Evolutionary conservation across 2,888 invertebrate genomes (phyloP), one percentile per base, ranked within the genome.

Genomic region (Colletes collaris): DNA sequence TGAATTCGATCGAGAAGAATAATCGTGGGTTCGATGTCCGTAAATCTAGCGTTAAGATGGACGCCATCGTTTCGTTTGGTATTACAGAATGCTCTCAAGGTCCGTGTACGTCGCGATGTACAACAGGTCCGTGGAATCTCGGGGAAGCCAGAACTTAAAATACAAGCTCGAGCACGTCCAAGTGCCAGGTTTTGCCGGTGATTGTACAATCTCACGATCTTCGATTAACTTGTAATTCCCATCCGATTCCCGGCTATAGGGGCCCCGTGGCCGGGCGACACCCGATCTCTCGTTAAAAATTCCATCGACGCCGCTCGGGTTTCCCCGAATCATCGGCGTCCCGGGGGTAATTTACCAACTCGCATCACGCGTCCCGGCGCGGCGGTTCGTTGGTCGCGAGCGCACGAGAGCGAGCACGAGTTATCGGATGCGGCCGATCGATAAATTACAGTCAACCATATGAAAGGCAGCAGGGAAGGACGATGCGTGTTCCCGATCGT

Each of bases 391-490:
- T 27, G 27, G 27, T 27, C 27, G 27, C 27, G 27, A 27, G 27
- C 27, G 2, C 27, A 27, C 27, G 35, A 66, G 46, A 46, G 16
- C 53, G 67, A 67, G 66, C 63, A 68, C 62, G 60, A 68, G 70
- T 76, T 83, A 81, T 82, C 82, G 78, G 72, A 78, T 73, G 70
- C 85, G 77, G 56, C 71, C 77, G 77, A 86, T 86, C 83, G 82
- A 86, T 84, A 88, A 89, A 89, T 89, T 88, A 84, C 82, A 81
- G 68, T 82, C 63, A 78, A 75, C 70, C 80, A 78, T 56, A 81
- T 58, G 72, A 82, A 67, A 79, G 83, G 64, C 78, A 77, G 81
- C 70, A 59, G 66, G 35, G 72, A 72, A 72, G 67, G 70, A 56
- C 62, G 83, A 81, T 70, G 71, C 76, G 73, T 81, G 75, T 84